These are phyloP conservation scores for Geotrupes spiniger DNA, from an alignment of 2,888 invertebrate species.

Conservation along the genomic window DNA sequence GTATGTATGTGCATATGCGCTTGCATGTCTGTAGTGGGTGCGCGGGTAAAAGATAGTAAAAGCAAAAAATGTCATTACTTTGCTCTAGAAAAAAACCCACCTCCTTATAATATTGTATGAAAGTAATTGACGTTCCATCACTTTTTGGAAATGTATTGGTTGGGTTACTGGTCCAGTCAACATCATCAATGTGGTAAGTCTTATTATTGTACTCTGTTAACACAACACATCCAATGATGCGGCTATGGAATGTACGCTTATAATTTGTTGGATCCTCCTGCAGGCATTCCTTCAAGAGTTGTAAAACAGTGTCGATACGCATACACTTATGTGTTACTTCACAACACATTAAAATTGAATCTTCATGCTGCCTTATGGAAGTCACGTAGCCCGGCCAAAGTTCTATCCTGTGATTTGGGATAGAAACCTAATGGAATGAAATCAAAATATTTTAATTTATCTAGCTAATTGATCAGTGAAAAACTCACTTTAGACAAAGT, in stretches of 20 bases:
- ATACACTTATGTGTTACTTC: conserved; percentile 84
- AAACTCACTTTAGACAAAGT: conserved; percentile 59
- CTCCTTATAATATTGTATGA: conserved; percentile 62
- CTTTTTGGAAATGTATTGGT: conserved; percentile 58
- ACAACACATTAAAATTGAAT: conserved; percentile 68
- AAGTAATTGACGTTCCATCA: conserved; percentile 56
- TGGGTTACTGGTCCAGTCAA: conserved; percentile 63
- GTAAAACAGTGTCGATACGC: conserved; percentile 69
- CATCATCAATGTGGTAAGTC: conserved; percentile 72
- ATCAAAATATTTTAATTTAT: conserved; percentile 11
- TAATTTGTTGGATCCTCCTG: conserved; percentile 48
- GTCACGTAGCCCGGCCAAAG: conserved; percentile 86
- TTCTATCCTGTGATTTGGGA: conserved; percentile 64
- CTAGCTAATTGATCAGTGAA: too few species aligned
- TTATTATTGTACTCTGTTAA: conserved; percentile 77
- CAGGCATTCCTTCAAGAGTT: conserved; percentile 59
- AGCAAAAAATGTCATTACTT: too few species aligned
- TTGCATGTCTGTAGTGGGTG: too few species aligned
- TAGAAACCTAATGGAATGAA: conserved; percentile 54
- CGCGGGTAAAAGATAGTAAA: too few species aligned
- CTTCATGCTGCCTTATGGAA: conserved; percentile 79
- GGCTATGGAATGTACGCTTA: conserved; percentile 54
- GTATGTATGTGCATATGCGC: too few species aligned
- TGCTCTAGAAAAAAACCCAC: conserved; percentile 50
- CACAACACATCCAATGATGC: conserved; percentile 62